Base-by-base conservation (phyloP, 2,113 vertebrate species). In the Solea senegalensis region DNA sequence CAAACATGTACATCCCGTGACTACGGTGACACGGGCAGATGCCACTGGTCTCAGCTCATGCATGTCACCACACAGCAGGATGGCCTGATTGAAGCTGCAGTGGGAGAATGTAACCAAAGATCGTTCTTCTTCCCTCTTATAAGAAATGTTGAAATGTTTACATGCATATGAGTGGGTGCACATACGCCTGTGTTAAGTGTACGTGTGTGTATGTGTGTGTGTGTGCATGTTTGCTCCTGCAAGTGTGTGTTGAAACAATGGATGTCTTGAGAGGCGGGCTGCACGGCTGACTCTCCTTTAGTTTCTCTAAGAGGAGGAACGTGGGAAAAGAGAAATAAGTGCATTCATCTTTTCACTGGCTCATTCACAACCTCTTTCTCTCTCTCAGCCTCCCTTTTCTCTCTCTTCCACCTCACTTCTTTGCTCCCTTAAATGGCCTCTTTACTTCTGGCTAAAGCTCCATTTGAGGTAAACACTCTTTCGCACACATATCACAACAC, bases 301-400 rank as follows among this genome's bases (percentile, higher is more conserved):
- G 91, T 85, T 81, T 87, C 73, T 52, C 72, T 83, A 76, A 86
- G 85, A 88, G 90, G 84, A 85, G 76, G 86, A 91, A 93, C 86
- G 93, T 94, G 93, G 91, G 91, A 93, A 93, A 92, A 86, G 90
- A 89, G 90, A 88, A 92, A 91, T 92, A 91, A 90, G 89, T 89
- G 86, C 88, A 93, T 94, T 93, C 90, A 93, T 90, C 89, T 89
- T 87, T 89, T 89, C 81, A 87, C 83, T 60, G 73, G 65, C 64
- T 87, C 78, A 85, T 87, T 90, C 90, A 86, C 80, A 78, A 63
- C 69, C 72, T 65, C 82, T 78, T 83, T 80, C 78, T 90, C 81
- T 81, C 53, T 51, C 78, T 62, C 72, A 65, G 69, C 8, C 55
- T 53, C 72, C 78, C 74, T 82, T 79, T 70, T 77, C 79, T 79